These are phyloP conservation scores for Aplochiton taeniatus DNA, from an alignment of 2,797 vertebrate species.

Conservation along the genomic window DNA sequence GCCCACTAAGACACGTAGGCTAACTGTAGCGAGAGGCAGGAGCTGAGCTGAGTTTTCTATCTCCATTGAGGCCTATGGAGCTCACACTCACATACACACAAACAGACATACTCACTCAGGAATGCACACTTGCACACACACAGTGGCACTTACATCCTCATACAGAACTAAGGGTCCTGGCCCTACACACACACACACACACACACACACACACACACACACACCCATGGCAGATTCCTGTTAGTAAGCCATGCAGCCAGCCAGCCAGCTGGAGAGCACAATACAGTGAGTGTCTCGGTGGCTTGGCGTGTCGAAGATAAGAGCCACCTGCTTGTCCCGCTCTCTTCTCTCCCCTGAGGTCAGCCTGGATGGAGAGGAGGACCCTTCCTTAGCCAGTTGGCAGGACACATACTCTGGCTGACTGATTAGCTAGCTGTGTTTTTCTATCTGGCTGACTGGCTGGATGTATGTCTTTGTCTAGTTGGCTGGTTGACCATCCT, in stretches of 20 bases:
- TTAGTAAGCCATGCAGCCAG: constrained; percentile 55
- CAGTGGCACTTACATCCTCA: constrained; percentile 41
- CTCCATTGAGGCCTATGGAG: too few relatives aligned
- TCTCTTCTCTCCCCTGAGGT: constrained; percentile 36
- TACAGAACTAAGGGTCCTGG: constrained; percentile 50
- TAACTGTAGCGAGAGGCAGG: neutral
- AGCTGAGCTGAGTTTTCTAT: too few relatives aligned
- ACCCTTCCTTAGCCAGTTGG: neutral
- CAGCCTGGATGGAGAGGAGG: constrained; percentile 19
- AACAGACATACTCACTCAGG: too few relatives aligned
- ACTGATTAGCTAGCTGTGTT: neutral
- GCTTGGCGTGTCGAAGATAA: constrained; percentile 64
- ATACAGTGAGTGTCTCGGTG: constrained; percentile 75
- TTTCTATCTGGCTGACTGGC: neutral
- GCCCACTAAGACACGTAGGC: neutral
- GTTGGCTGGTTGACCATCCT: too few relatives aligned
- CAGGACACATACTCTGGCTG: neutral
- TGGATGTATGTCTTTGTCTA: neutral
- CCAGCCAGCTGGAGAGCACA: constrained; percentile 61
- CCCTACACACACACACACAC: constrained; percentile 39
- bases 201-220: constrained; percentile 39
- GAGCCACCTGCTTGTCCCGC: constrained; percentile 80
- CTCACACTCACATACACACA: too few relatives aligned
- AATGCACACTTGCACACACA: neutral
- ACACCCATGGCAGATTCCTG: constrained; percentile 45